These are phyloP conservation scores for Drosophila eohydei DNA, from an alignment of 2,888 invertebrate species.

Conservation along the genomic window DNA sequence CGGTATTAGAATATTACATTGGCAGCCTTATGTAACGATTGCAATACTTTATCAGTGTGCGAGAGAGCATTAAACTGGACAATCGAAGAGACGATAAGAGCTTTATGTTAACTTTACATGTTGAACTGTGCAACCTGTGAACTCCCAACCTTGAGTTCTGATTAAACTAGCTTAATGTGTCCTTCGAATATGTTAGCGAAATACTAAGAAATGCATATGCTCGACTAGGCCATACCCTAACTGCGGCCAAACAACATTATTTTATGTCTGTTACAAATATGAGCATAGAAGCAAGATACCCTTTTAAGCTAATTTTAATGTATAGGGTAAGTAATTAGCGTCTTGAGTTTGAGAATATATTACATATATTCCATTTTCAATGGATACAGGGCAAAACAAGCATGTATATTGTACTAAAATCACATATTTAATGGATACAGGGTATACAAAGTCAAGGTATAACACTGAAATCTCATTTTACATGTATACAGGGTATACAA, in stretches of 20 bases:
- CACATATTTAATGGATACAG: not conserved
- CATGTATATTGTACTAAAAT: not conserved
- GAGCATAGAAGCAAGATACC: too few species aligned
- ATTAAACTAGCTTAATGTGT: not conserved
- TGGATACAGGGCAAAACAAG: not conserved
- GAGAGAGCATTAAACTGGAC: not conserved
- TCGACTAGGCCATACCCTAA: too few species aligned
- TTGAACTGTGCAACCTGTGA: not conserved
- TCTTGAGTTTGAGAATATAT: too few species aligned
- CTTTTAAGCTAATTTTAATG: too few species aligned
- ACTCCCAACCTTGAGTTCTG: not conserved
- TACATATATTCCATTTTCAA: too few species aligned
- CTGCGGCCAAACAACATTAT: too few species aligned
- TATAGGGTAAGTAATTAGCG: too few species aligned
- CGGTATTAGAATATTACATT: constrained; percentile 4
- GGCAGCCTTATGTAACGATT: not conserved
- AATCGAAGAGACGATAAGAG: not conserved
- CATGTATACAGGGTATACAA: not conserved
- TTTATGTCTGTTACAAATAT: too few species aligned
- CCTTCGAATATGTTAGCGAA: too few species aligned
- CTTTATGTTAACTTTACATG: not conserved
- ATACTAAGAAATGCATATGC: too few species aligned
- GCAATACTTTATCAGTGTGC: not conserved
- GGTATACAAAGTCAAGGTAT: not conserved
- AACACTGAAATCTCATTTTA: too few species aligned